Evolutionary conservation across 2,113 vertebrate species (phyloP).

Genomic region (Monarcha castaneiventris): DNA sequence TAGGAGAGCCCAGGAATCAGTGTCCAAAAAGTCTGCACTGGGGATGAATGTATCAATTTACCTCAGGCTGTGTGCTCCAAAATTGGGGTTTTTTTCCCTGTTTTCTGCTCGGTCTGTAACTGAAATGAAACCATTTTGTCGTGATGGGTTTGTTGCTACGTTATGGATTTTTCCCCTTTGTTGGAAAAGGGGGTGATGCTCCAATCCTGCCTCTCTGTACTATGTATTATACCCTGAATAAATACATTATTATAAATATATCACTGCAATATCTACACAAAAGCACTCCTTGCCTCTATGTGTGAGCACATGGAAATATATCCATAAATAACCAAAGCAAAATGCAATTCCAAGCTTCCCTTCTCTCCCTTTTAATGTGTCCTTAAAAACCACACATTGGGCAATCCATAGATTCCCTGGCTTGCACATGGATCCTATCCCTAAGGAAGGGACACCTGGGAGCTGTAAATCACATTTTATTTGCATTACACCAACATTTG

Average conservation of each 20-base stretch:
- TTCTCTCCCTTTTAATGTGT: not conserved
- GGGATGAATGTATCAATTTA: conserved; percentile 74
- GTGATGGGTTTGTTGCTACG: not conserved
- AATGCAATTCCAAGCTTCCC: not conserved
- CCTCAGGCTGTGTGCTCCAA: conserved; percentile 54
- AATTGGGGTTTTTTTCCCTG: not conserved
- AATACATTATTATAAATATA: not conserved
- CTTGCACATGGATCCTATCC: not conserved
- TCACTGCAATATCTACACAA: not conserved
- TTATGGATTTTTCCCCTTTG: not conserved
- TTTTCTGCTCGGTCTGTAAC: not conserved
- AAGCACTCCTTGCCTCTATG: not conserved
- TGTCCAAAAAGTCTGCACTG: conserved; percentile 37
- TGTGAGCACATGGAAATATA: not conserved
- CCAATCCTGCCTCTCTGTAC: not conserved
- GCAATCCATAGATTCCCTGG: not conserved
- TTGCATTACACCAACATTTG: not conserved
- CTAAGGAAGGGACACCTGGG: not conserved
- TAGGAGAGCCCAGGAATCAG: conserved; percentile 67
- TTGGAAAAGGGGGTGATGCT: not conserved
- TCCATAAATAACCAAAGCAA: not conserved
- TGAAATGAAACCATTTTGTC: conserved; percentile 40
- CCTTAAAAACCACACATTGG: not conserved
- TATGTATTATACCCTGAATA: not conserved
- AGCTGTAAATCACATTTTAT: not conserved